A percentile compares a stretch with the other conserved stretches of the same genome.
These are phyloP conservation scores for Dicaeum eximium DNA, from an alignment of 2,113 vertebrate genomes.

Conservation along the genomic window DNA sequence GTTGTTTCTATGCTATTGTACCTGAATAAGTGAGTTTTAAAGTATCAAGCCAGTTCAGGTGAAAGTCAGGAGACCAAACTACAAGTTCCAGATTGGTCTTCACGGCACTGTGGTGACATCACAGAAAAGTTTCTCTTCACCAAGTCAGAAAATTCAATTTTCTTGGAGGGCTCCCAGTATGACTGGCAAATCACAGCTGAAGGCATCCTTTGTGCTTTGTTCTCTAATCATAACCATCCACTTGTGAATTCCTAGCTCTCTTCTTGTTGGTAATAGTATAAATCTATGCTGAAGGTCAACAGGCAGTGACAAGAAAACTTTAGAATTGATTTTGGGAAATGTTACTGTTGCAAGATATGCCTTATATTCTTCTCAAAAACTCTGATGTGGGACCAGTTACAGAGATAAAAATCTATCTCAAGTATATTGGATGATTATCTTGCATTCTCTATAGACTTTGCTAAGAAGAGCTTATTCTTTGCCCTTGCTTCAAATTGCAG, in stretches of 20 bases:
- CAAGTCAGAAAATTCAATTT: slow-evolving; percentile 22
- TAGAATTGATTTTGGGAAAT: slow-evolving; percentile 34
- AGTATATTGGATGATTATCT: not conserved
- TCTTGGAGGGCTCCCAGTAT: not conserved
- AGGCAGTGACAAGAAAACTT: slow-evolving; percentile 11
- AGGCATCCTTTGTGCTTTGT: not conserved
- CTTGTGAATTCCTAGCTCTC: slow-evolving; percentile 1
- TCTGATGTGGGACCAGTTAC: slow-evolving; percentile 1
- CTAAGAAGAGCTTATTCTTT: not conserved
- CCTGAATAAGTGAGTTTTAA: not conserved
- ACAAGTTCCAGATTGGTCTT: not conserved
- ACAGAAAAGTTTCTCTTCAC: not conserved
- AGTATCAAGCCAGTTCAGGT: not conserved
- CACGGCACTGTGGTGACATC: not conserved
- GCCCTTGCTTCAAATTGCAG: not conserved
- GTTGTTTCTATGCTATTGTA: not conserved
- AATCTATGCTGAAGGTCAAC: slow-evolving; percentile 32
- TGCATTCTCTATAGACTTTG: not conserved
- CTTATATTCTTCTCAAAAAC: not conserved
- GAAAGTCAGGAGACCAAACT: not conserved
- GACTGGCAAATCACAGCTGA: not conserved
- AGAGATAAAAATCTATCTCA: slow-evolving; percentile 32
- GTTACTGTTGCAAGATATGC: not conserved
- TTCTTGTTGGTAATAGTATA: not conserved
- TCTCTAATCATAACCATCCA: not conserved